Base-by-base conservation (phyloP, 2,797 vertebrate species). In the Brachyalestes nurse region DNA sequence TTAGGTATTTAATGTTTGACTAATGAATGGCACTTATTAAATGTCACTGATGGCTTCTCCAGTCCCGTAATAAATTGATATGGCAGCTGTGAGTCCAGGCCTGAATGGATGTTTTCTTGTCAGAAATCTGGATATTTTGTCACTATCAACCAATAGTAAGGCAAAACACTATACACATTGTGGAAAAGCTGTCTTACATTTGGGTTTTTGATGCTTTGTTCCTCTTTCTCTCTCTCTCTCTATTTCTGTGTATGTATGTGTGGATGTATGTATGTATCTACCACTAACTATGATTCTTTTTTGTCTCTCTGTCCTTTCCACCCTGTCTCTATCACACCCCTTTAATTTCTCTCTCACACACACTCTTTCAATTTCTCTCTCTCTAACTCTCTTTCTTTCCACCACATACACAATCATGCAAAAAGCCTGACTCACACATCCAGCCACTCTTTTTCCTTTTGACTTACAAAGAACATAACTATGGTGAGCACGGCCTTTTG, bases 11-110 rank as follows among this genome's bases (percentile, higher is more conserved):
- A 85, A 86, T 84, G 69, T 86, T 75, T 80, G 72, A 84, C 72
- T 86, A 83, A 86, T 86, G 72, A 85, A 85, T 83, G 70, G 67
- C 78, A 79, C 78, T 81, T 85, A 83, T 83, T 85, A 83, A 86
- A 86, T 81, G 75, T 72, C 78, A 53, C 85, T 85, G 82, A 84
- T 86, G 67, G 77, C 72, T 79, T 86, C 72, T 83, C 67, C 77
- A 84, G 53, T 79, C 67, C 47, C 25, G 75, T 76, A 83, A 84
- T 81, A 75, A 77, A 84, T 86, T 79, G 78, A 81, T 75, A 85
- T n/a, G 76, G 75, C 75, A 78, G 45, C 69, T 51, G 53, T 78
- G 77, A 72, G 80, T 16, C 66, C 61, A 51, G 64, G 66, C 17
- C 19, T 60, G 53, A 83, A 86, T 79, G 23, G 75, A 21, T 47